Evolutionary conservation across 53 echinoderm and acorn worm genomes (phyloP).

Genomic region (Glandiceps talaboti): DNA sequence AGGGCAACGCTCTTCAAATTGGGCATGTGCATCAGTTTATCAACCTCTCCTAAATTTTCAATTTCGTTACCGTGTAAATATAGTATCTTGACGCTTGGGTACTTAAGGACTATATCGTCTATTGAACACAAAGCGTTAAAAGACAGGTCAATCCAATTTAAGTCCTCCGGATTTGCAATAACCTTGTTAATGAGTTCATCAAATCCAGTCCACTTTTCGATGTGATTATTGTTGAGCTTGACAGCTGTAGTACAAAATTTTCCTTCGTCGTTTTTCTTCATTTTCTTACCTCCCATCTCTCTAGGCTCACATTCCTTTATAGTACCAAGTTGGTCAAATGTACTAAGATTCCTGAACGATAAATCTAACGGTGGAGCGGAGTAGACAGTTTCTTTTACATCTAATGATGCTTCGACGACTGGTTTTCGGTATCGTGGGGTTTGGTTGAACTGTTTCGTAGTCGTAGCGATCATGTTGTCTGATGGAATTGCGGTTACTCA

Average conservation of each 20-base stretch:
- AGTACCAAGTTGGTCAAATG: constrained; percentile 28
- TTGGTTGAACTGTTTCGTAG: too few relatives aligned
- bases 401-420: neutral
- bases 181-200: constrained; percentile 29
- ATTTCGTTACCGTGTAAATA: constrained; percentile 93
- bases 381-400: constrained; percentile 30
- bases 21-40: constrained; percentile 42
- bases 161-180: constrained; percentile 31
- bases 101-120: constrained; percentile 55
- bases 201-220: constrained; percentile 69
- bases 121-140: constrained; percentile 68
- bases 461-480: neutral
- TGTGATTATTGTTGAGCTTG: constrained; percentile 78
- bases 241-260: constrained; percentile 54
- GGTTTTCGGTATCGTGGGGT: neutral
- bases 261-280: constrained; percentile 40
- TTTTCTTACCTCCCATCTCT: constrained; percentile 19
- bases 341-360: constrained; percentile 65
- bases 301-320: constrained; percentile 30
- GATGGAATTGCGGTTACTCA: too few relatives aligned
- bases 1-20: constrained; percentile 52
- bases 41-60: constrained; percentile 46
- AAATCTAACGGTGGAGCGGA: constrained; percentile 73
- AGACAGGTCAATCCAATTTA: constrained; percentile 76
- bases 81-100: constrained; percentile 63